Base-by-base conservation (phyloP, 2,113 vertebrate species). In the Phalacrocorax brasilianus region DNA sequence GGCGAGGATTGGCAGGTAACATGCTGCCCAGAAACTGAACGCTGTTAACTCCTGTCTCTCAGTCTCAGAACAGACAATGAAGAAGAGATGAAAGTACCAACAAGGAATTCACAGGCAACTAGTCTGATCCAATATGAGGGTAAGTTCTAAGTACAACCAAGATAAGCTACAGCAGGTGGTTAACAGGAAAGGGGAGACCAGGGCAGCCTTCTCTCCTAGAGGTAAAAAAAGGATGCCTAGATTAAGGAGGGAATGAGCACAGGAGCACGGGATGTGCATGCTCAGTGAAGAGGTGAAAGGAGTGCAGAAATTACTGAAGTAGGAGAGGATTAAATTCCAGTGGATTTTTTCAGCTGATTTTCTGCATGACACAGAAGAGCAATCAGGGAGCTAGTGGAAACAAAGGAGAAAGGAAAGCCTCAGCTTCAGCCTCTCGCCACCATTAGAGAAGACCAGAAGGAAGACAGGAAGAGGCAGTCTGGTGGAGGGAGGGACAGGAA, bases 381-480 rank as follows among this genome's bases (percentile, higher is more conserved):
- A 85, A 88, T 71, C 42, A 90, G 53, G 23, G 68, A 66, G 40
- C 47, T 71, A 85, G 32, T 16, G 27, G 30, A 92, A 93, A 90
- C 49, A 85, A 86, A 89, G 58, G 27, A 88, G 79, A 80, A 88
- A 90, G 44, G 61, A 95, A 92, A 74, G 84, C 47, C 61, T 91
- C 76, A 52, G 80, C 52, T 84, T 63, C 47, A 93, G 80, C 28
- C 66, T 87, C 44, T 45, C 10, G 28, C n/a, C 26, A 59, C 61
- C 33, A 24, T 50, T 88, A 44, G 40, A 61, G 42, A 80, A 89
- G 42, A 73, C 5, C 23, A 87, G 56, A 76, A 95, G 74, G 61
- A 68, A 91, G 88, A 84, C 91, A 94, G 88, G 95, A 91, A 95
- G 61, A 42, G 59, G 92, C 82, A 88, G 63, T 14, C 56, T 93